These are phyloP conservation scores for Phataginus tetradactyla DNA, from an alignment of 2,797 vertebrate genomes.

Conservation along the genomic window DNA sequence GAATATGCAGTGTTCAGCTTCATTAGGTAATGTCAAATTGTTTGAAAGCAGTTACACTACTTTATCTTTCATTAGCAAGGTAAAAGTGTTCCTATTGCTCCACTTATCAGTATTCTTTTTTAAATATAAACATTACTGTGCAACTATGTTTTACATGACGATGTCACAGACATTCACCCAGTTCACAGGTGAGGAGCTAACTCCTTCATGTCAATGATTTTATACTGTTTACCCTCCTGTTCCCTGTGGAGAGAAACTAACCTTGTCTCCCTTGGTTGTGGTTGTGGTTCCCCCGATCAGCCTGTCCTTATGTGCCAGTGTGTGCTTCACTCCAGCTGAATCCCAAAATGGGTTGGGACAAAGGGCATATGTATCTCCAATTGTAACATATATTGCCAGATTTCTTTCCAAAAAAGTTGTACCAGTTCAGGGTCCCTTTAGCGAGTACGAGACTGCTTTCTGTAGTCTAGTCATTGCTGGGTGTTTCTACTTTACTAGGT, in stretches of 20 bases:
- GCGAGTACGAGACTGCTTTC: background rate
- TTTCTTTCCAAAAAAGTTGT: background rate
- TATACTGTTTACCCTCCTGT: background rate
- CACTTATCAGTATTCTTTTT: background rate
- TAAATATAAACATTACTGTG: background rate
- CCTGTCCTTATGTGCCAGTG: background rate
- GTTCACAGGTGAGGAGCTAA: background rate
- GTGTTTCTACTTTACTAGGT: background rate
- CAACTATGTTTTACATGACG: background rate
- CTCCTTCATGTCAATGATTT: background rate
- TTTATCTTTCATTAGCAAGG: background rate
- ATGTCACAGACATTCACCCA: background rate
- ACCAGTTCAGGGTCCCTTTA: background rate
- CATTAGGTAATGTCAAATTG: background rate
- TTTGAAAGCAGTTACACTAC: background rate
- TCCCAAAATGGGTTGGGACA: background rate
- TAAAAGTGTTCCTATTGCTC: background rate
- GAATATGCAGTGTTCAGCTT: background rate
- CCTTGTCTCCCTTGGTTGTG: background rate
- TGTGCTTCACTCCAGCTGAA: background rate
- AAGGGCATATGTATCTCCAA: background rate
- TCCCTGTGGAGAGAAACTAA: background rate
- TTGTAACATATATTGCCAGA: conserved; percentile 6
- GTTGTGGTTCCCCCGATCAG: background rate
- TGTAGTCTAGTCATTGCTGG: background rate